These are phyloP conservation scores for Rosalia funebris DNA, from an alignment of 2,888 invertebrate genomes.

Conservation along the genomic window DNA sequence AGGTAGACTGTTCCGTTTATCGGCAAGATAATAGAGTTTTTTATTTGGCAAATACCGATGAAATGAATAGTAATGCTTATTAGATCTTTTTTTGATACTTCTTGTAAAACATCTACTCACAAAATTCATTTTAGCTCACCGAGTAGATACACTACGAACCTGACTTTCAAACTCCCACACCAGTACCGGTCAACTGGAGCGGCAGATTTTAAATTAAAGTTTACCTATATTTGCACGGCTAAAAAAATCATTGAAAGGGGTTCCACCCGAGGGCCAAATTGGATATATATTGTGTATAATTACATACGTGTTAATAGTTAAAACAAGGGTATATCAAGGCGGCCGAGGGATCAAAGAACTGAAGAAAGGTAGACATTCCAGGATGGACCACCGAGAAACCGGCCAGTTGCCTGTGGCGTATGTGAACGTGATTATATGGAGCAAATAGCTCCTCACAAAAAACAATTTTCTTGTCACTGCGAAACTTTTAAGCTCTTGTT, in stretches of 20 bases:
- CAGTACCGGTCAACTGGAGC: slow-evolving; percentile 5
- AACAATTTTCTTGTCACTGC: slow-evolving; percentile 45
- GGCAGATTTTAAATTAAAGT: slow-evolving; percentile 46
- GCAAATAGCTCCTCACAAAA: slow-evolving; percentile 46
- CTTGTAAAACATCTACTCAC: no score
- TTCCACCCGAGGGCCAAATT: slow-evolving; percentile 39
- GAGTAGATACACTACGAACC: no score
- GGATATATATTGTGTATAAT: slow-evolving; percentile 56
- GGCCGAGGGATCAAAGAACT: slow-evolving; percentile 57
- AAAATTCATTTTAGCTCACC: no score
- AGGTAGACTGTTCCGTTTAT: no score
- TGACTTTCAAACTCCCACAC: slow-evolving; percentile 12
- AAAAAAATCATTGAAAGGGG: slow-evolving; percentile 46
- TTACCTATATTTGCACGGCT: slow-evolving; percentile 51
- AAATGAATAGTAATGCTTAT: no score
- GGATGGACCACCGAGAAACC: slow-evolving; percentile 45
- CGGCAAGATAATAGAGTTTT: no score
- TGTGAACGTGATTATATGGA: slow-evolving; percentile 57
- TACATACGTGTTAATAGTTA: slow-evolving; percentile 59
- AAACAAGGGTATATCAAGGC: slow-evolving; percentile 52
- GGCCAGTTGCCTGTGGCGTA: slow-evolving; percentile 52
- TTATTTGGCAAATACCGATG: no score
- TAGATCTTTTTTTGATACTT: no score
- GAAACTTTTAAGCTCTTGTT: slow-evolving; percentile 37
- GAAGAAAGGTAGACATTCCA: slow-evolving; percentile 54